A percentile compares a stretch with the other conserved stretches of the same genome.
These are phyloP conservation scores for Hermaeophaga mercurialis DNA, from an alignment of 2,888 invertebrate genomes.

Conservation along the genomic window DNA sequence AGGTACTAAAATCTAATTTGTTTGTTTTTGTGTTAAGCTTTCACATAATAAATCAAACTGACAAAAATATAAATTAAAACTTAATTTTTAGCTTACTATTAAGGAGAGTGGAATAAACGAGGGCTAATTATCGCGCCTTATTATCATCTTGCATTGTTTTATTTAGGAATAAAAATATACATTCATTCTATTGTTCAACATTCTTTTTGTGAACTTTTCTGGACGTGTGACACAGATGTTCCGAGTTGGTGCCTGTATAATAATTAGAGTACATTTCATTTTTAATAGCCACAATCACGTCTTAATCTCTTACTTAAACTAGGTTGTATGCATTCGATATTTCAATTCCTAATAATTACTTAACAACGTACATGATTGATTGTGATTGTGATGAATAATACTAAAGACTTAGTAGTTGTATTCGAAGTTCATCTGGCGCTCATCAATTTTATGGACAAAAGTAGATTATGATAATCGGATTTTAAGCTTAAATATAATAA, in stretches of 20 bases:
- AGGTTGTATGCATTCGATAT: too few species aligned
- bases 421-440: too few species aligned
- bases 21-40: neutral
- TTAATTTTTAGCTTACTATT: constrained; percentile 2
- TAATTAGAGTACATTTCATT: constrained; percentile 7
- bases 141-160: constrained; percentile 9
- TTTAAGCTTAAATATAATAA: too few species aligned
- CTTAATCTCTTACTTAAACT: constrained; percentile 3
- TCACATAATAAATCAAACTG: constrained; percentile 10
- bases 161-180: constrained; percentile 5
- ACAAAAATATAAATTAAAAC: constrained; percentile 2
- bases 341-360: too few species aligned
- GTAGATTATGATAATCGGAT: too few species aligned
- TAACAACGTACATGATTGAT: too few species aligned
- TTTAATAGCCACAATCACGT: constrained; percentile 8
- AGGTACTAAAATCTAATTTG: neutral
- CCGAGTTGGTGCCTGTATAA: neutral
- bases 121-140: constrained; percentile 1
- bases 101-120: neutral
- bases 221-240: constrained; percentile 12
- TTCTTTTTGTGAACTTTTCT: constrained; percentile 13
- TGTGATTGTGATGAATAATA: too few species aligned
- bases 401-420: too few species aligned
- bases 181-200: constrained; percentile 7
- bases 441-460: too few species aligned